Evolutionary conservation across 2,113 vertebrate genomes (phyloP).

Genomic region (Myodes glareolus): DNA sequence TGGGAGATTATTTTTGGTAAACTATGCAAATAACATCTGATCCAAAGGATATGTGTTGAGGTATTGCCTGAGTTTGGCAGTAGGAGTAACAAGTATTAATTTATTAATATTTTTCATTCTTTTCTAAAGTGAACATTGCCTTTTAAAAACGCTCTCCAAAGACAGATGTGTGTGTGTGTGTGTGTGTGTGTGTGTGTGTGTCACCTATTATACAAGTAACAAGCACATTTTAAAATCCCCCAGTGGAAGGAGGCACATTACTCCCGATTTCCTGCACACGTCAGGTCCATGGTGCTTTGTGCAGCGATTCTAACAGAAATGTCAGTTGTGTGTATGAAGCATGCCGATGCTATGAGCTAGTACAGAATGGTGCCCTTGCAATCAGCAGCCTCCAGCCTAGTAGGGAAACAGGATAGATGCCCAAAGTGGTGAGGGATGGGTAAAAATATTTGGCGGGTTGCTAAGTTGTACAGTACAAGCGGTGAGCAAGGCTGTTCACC

Average conservation of each 20-base stretch:
- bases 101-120: neutral
- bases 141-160: neutral
- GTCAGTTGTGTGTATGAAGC: neutral
- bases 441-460: neutral
- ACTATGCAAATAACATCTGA: neutral
- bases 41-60: neutral
- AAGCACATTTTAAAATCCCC: neutral
- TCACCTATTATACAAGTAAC: neutral
- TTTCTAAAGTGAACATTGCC: neutral
- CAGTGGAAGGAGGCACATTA: neutral
- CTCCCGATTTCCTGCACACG: neutral
- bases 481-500: neutral
- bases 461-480: neutral
- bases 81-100: neutral
- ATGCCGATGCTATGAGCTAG: neutral
- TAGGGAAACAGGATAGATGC: accelerated
- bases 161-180: neutral
- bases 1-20: slow-evolving; percentile 11
- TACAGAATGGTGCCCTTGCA: neutral
- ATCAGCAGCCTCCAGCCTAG: neutral
- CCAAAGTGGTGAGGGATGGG: neutral
- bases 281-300: neutral
- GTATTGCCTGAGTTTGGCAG: neutral
- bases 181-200: neutral
- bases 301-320: neutral